Evolutionary conservation across 2,797 vertebrate genomes (phyloP), one percentile per base, ranked within the genome.

Genomic region (Esox masquinongy): DNA sequence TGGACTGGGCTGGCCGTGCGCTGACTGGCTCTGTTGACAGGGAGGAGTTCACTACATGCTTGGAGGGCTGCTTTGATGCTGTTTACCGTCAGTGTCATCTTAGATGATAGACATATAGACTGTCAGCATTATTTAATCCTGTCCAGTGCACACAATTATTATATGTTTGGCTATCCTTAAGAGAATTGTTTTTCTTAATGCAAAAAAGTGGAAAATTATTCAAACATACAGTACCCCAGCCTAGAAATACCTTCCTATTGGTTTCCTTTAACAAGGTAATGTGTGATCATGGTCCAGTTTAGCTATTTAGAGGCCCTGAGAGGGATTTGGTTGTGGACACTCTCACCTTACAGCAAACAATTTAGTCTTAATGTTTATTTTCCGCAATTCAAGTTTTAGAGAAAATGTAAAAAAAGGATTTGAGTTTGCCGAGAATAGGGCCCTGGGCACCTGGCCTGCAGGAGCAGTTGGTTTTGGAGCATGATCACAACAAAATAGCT

Each of bases 61-160:
- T 87, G 66, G 76, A 81, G 77, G 34, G 56, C 43, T 43, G 68
- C 63, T 26, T 16, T 19, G 31, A 73, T 66, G 22, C 66, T 78
- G 77, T 63, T 77, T 49, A 36, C 39, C 19, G n/a, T 31, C 61
- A 63, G 84, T 63, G 79, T 84, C 50, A 71, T 80, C 77, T 80
- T 82, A 84, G 80, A 85, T 77, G 80, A 75, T 66, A 77, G 81
- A 85, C 77, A 26, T 69, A 75, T 24, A n/a, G 26, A 74, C 72
- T 80, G 74, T 81, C 76, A 76, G 80, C 76, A 63, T n/a, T 29
- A 29, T 66, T 39, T 19, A 77, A 61, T 66, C 17, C 77, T 71
- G 51, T 72, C 47, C 26, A 22, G 16, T 50, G 31, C 26, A 43
- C 47, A 16, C 22, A 70, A 26, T 2, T 7, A 70, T 49, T 70